Evolutionary conservation across 2,888 invertebrate species (phyloP).

Genomic region (Caenorhabditis drosophilae): DNA sequence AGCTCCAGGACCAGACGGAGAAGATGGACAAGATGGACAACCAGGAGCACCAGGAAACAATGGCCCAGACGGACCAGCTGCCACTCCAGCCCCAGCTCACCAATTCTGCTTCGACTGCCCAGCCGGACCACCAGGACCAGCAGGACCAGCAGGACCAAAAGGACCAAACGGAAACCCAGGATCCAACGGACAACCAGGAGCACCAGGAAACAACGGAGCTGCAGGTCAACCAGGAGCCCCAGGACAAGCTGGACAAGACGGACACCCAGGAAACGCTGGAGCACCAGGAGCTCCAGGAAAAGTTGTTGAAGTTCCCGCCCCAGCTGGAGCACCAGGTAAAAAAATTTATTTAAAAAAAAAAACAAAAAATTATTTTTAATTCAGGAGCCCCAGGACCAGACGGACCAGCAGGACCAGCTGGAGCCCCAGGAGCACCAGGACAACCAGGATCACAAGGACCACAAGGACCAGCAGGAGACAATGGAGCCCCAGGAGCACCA

Average conservation of each 20-base stretch:
- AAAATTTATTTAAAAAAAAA: too few species aligned
- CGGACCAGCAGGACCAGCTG: slow-evolving; percentile 53
- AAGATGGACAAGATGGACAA: slow-evolving; percentile 53
- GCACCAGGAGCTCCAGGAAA: slow-evolving; percentile 15
- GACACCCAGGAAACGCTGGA: slow-evolving; percentile 44
- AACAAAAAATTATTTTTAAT: too few species aligned
- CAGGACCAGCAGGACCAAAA: slow-evolving; percentile 55
- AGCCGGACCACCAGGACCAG: slow-evolving; percentile 48
- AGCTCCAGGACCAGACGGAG: slow-evolving; percentile 49
- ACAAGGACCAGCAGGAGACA: slow-evolving; percentile 41
- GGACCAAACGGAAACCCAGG: slow-evolving; percentile 62
- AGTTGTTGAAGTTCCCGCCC: slow-evolving; percentile 27
- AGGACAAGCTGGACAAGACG: slow-evolving; percentile 44
- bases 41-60: slow-evolving; percentile 57
- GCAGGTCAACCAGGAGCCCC: slow-evolving; percentile 47
- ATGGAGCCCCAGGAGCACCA: slow-evolving; percentile 49
- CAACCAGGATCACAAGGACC: slow-evolving; percentile 46
- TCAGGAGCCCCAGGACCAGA: slow-evolving; percentile 52
- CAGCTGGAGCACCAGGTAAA: slow-evolving; percentile 38
- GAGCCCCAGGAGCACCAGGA: slow-evolving; percentile 45
- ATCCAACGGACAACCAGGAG: slow-evolving; percentile 55
- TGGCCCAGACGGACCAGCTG: slow-evolving; percentile 57
- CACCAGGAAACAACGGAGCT: slow-evolving; percentile 47
- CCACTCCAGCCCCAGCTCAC: slow-evolving; percentile 50
- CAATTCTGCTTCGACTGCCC: slow-evolving; percentile 57